These are phyloP conservation scores for Sphecodes monilicornis DNA, from an alignment of 2,888 invertebrate genomes.

Conservation along the genomic window DNA sequence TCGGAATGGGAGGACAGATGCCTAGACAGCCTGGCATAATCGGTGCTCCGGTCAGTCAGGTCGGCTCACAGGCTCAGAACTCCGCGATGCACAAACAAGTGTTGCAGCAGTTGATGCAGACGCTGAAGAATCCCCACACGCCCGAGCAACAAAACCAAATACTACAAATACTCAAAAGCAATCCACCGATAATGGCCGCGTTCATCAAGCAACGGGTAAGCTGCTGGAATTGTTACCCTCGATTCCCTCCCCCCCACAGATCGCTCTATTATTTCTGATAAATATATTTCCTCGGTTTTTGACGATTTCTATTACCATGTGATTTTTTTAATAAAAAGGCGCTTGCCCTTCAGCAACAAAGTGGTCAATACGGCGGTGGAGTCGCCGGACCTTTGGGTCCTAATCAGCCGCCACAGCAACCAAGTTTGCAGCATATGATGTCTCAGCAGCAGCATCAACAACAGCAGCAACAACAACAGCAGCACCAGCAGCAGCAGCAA, in stretches of 20 bases:
- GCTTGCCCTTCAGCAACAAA: constrained; percentile 80
- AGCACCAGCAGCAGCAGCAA: constrained; percentile 85
- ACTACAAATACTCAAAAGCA: constrained; percentile 95
- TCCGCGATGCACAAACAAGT: constrained; percentile 87
- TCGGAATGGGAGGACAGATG: constrained; percentile 81
- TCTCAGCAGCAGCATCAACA: constrained; percentile 86
- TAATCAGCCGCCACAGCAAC: constrained; percentile 83
- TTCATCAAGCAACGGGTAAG: constrained; percentile 92
- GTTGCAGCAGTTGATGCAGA: constrained; percentile 92
- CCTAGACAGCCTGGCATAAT: constrained; percentile 81
- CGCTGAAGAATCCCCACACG: constrained; percentile 94
- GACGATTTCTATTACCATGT: constrained; percentile 45
- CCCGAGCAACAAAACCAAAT: constrained; percentile 97
- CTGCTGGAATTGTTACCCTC: background rate
- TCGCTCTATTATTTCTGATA: background rate
- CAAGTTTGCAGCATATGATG: constrained; percentile 83
- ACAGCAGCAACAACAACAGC: constrained; percentile 84
- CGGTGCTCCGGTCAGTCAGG: constrained; percentile 83
- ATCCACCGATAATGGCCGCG: constrained; percentile 97
- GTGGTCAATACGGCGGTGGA: constrained; percentile 80
- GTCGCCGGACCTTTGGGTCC: constrained; percentile 80
- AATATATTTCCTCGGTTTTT: constrained; percentile 20
- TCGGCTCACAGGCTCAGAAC: constrained; percentile 84
- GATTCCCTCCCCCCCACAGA: background rate
- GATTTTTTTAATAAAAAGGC: constrained; percentile 72